phyloP scores from a whole-genome alignment of 2,113 vertebrate species.

The Labeo rohita region DNA sequence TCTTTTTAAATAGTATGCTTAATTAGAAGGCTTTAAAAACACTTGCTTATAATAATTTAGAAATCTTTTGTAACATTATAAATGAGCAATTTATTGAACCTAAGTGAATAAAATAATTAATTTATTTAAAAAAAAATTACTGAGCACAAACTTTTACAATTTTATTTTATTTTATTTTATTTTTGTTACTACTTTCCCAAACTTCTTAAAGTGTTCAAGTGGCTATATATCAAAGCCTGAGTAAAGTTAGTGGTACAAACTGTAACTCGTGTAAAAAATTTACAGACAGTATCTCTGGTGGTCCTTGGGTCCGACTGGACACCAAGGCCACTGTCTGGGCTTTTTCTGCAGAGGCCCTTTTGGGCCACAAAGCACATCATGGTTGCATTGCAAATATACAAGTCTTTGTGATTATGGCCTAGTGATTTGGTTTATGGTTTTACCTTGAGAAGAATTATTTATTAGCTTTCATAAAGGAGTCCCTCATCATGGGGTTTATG shows the following conservation, averaged over 20 bases:
- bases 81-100: no score
- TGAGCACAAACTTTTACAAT: no score
- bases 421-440: conserved; percentile 31
- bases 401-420: conserved; percentile 16
- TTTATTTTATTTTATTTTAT: no score
- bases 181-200: background rate
- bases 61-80: no score
- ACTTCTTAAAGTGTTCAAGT: background rate
- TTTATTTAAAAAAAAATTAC: no score
- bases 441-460: conserved; percentile 31
- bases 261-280: background rate
- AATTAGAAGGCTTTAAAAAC: no score
- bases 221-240: background rate
- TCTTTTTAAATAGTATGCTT: no score
- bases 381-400: conserved; percentile 6
- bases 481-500: conserved; percentile 44
- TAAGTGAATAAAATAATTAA: no score
- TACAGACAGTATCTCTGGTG: background rate
- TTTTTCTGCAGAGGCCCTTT: background rate
- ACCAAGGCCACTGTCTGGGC: background rate
- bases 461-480: conserved; percentile 33
- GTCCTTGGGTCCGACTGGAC: background rate
- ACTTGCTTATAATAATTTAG: no score
- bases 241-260: background rate
- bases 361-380: conserved; percentile 1